These are phyloP conservation scores for Chlorospingus flavigularis DNA, from an alignment of 2,797 vertebrate species.

Conservation along the genomic window DNA sequence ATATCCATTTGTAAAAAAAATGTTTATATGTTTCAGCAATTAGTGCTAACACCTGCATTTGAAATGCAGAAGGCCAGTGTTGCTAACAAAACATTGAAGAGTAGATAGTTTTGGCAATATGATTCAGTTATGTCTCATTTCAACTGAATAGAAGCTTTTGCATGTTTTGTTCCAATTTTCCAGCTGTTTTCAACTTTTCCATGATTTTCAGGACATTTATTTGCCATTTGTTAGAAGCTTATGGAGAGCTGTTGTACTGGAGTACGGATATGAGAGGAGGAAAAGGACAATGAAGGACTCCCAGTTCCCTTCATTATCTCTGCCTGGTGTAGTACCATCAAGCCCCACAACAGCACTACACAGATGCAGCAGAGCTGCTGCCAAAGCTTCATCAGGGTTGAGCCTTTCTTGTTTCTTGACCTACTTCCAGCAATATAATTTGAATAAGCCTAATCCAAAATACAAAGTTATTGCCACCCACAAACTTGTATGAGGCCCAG, in stretches of 20 bases:
- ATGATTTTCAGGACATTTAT: background rate
- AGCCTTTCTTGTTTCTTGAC: background rate
- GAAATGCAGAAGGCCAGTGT: background rate
- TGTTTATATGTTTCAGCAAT: background rate
- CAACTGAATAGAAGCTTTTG: background rate
- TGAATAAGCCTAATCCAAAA: background rate
- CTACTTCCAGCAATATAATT: background rate
- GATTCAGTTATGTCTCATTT: background rate
- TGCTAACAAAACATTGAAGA: background rate
- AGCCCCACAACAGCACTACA: background rate
- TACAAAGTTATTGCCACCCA: background rate
- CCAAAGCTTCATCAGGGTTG: background rate
- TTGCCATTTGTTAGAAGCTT: background rate
- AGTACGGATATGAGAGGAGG: background rate
- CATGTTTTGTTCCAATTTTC: background rate
- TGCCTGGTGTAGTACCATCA: background rate
- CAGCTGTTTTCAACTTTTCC: background rate
- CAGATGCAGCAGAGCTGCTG: background rate
- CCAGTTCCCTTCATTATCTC: background rate
- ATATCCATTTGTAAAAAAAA: background rate
- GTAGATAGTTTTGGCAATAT: background rate
- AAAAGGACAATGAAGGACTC: background rate
- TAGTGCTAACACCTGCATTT: background rate
- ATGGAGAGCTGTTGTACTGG: background rate
- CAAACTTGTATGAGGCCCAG: background rate